Evolutionary conservation across 2,113 vertebrate species (phyloP).

Genomic region (Dasypus novemcinctus): DNA sequence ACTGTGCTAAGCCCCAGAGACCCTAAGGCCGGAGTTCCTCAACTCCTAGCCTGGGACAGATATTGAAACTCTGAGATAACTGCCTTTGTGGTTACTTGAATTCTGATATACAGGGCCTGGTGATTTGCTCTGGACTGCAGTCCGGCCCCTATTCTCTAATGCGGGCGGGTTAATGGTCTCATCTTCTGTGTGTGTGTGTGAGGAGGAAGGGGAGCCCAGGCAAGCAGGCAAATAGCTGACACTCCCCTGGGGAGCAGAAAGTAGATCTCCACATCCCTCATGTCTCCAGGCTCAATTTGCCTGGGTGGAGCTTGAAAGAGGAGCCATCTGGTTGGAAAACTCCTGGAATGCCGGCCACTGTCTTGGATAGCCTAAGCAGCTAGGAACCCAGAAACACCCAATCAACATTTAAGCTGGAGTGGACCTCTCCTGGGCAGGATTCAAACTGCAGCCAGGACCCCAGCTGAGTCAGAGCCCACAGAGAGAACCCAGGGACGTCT

Average conservation of each 20-base stretch:
- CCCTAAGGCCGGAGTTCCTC: too few relatives aligned
- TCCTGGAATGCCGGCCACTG: background rate
- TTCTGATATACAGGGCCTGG: background rate
- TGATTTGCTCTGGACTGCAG: background rate
- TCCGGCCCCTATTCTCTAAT: background rate
- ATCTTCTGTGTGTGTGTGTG: background rate
- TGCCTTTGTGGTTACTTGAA: background rate
- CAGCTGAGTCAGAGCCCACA: background rate
- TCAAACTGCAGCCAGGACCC: background rate
- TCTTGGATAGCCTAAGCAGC: background rate
- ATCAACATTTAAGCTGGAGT: background rate
- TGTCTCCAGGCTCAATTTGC: background rate
- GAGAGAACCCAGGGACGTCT: background rate
- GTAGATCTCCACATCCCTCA: background rate
- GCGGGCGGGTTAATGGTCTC: background rate
- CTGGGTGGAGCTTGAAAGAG: background rate
- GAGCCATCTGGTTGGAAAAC: background rate
- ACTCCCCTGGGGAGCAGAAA: background rate
- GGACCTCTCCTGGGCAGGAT: background rate
- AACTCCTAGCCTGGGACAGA: background rate
- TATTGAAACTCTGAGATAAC: background rate
- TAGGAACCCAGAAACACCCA: background rate
- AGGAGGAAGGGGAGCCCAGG: background rate
- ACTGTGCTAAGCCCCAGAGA: background rate
- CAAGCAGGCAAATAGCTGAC: background rate